phyloP scores from a whole-genome alignment of 1,140 invertebrate genomes.

The Drosophila punjabiensis region DNA sequence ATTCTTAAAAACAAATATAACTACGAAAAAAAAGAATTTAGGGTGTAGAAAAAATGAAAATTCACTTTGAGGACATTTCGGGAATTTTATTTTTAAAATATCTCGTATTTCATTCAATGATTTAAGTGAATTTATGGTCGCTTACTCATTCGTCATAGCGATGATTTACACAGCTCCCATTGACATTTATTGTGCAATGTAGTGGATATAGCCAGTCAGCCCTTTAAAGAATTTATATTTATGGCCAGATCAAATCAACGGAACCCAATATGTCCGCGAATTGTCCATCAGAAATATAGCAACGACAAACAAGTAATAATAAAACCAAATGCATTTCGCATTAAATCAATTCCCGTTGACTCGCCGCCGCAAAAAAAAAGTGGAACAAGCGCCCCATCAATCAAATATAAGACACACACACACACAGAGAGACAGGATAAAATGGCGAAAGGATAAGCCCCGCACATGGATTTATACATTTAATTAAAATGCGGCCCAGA shows the following conservation, averaged over 20 bases:
- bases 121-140: conserved; percentile 31
- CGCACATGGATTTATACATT: conserved; percentile 51
- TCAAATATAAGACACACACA: conserved; percentile 39
- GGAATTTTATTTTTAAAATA: conserved; percentile 9
- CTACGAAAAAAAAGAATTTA: too few species aligned
- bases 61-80: not conserved
- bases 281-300: conserved; percentile 57
- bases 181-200: conserved; percentile 15
- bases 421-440: conserved; percentile 13
- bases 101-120: conserved; percentile 12
- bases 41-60: not conserved
- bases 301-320: conserved; percentile 42
- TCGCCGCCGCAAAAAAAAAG: conserved; percentile 54
- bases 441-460: conserved; percentile 35
- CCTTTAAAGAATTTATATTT: conserved; percentile 55
- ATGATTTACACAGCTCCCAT: conserved; percentile 29
- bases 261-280: conserved; percentile 50
- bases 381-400: conserved; percentile 41
- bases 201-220: not conserved
- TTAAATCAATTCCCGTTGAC: conserved; percentile 76
- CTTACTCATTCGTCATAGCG: conserved; percentile 21
- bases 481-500: conserved; percentile 64
- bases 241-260: conserved; percentile 45
- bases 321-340: conserved; percentile 59
- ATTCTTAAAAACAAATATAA: not conserved